phyloP scores from a whole-genome alignment of 2,888 invertebrate genomes.

The Actias luna region DNA sequence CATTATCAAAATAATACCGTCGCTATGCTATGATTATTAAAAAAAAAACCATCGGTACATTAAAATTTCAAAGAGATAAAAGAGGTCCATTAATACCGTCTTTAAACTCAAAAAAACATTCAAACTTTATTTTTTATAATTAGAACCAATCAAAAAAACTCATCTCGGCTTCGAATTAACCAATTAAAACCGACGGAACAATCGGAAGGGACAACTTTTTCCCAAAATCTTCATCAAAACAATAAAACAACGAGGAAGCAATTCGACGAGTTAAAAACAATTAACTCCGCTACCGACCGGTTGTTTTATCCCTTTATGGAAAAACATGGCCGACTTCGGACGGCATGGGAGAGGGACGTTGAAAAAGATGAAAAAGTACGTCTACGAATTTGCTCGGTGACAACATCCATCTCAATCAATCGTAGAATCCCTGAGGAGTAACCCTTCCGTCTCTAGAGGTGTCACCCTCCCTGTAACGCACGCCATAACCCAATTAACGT shows the following conservation, averaged over 20 bases:
- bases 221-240: constrained; percentile 28
- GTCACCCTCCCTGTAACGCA: constrained; percentile 70
- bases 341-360: constrained; percentile 26
- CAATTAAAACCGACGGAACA: constrained; percentile 26
- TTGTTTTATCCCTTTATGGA: constrained; percentile 49
- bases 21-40: no score
- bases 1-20: no score
- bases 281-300: constrained; percentile 54
- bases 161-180: constrained; percentile 14
- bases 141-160: background rate
- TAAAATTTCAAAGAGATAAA: no score
- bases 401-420: constrained; percentile 81
- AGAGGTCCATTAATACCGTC: no score
- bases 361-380: constrained; percentile 60
- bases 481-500: constrained; percentile 74
- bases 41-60: no score
- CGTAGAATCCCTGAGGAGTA: constrained; percentile 67
- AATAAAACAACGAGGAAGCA: constrained; percentile 54
- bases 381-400: constrained; percentile 70
- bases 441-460: constrained; percentile 71
- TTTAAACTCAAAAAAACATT: background rate
- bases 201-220: constrained; percentile 33
- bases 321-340: constrained; percentile 34
- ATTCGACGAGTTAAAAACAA: constrained; percentile 71
- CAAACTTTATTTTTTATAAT: background rate